These are phyloP conservation scores for Diachasma alloeum DNA, from an alignment of 1,140 invertebrate species.

Conservation along the genomic window DNA sequence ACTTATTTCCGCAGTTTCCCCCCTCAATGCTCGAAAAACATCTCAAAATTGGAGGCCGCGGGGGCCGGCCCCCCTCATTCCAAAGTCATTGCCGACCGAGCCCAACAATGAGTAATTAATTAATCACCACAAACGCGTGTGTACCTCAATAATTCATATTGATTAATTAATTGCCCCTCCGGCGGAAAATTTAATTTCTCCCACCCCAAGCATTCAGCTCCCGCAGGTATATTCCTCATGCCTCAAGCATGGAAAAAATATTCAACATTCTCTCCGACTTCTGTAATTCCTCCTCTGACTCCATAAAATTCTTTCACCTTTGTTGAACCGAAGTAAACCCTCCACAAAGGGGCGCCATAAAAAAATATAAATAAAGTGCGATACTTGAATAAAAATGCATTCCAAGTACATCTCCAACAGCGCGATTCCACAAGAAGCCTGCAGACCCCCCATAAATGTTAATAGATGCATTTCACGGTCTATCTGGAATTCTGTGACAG, in stretches of 20 bases:
- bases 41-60: too few relatives aligned
- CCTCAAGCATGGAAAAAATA: neutral
- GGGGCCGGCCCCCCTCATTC: too few relatives aligned
- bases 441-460: neutral
- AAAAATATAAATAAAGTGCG: neutral
- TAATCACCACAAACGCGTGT: too few relatives aligned
- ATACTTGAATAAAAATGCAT: neutral
- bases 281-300: neutral
- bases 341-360: neutral
- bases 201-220: neutral
- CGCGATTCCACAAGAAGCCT: neutral
- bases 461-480: slow-evolving; percentile 2
- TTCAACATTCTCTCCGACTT: neutral
- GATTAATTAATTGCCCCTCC: too few relatives aligned
- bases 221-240: neutral
- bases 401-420: neutral
- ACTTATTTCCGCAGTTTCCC: too few relatives aligned
- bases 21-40: too few relatives aligned
- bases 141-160: too few relatives aligned
- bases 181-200: neutral
- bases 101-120: too few relatives aligned
- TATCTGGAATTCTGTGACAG: neutral
- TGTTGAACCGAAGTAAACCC: neutral
- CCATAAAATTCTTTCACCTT: neutral
- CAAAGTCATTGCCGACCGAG: too few relatives aligned